Evolutionary conservation across 2,113 vertebrate species (phyloP), one percentile per base, ranked within the genome.

Genomic region (Andinoacara biseriatus): DNA sequence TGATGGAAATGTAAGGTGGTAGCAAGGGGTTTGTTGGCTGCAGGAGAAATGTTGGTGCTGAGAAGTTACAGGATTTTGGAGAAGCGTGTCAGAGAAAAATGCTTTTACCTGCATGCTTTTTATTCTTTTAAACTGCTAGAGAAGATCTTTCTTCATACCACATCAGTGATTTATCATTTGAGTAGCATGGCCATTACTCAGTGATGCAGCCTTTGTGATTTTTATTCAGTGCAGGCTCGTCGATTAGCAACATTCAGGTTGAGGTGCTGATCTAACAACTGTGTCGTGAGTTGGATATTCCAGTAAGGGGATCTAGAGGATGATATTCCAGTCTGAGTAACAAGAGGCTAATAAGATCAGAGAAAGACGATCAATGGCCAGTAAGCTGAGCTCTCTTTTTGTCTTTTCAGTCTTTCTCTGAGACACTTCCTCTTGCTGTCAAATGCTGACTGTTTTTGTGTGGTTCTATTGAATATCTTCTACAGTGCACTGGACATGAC

Each of bases 301-400:
- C 91, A 90, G 94, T 91, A 90, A 92, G 43, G 83, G 77, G 90
- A 95, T 93, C 89, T 61, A 80, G 61, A 82, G 85, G 88, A 88
- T 94, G 84, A 90, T 92, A 89, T 95, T 96, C 88, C 95, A 95
- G 89, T 89, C 92, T 75, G 65, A 76, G 87, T 94, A 81, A 91
- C 87, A 88, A 84, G 91, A 90, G 88, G 89, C 84, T 87, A 94
- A 90, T 80, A 91, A 94, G 91, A 95, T 92, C 90, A 91, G 87
- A 92, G 89, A 91, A 83, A 94, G 88, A 81, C 82, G 92, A 93
- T 94, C 93, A 86, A 92, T 87, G 92, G 82, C 22, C 87, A 91
- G 89, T 88, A 90, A 95, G 86, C 89, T 81, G 90, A 89, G 82
- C 80, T 81, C 86, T 87, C 57, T 82, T 78, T 90, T 83, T 87